A percentile compares a stretch with the other conserved stretches of the same genome.
These are phyloP conservation scores for Zaprionus lineosus DNA, from an alignment of 2,888 invertebrate species.

Conservation along the genomic window DNA sequence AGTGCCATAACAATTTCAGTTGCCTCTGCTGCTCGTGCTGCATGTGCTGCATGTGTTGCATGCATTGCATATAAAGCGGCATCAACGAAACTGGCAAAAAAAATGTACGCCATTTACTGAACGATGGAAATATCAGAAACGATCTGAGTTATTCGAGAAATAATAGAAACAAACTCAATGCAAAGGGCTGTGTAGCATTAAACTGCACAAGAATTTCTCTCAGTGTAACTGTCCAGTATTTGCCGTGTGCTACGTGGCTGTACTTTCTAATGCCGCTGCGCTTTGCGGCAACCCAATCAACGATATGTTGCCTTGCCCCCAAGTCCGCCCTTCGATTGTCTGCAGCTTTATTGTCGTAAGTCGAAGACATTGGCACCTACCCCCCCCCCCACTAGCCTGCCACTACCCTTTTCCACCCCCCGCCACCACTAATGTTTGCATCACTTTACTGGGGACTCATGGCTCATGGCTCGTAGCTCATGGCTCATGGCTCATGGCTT, in stretches of 20 bases:
- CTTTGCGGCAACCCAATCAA: constrained; percentile 63
- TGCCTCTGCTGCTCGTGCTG: constrained; percentile 9
- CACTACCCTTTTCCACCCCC: neutral
- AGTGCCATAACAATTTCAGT: constrained; percentile 44
- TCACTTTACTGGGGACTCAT: constrained; percentile 39
- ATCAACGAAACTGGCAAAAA: constrained; percentile 19
- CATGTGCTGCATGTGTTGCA: too few species aligned
- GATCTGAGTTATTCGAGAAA: too few species aligned
- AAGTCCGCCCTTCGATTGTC: constrained; percentile 1
- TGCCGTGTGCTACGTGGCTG: constrained; percentile 44
- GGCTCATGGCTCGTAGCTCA: constrained; percentile 35
- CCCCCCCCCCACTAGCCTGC: neutral
- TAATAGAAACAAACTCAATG: too few species aligned
- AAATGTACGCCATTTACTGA: too few species aligned
- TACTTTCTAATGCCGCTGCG: constrained; percentile 57
- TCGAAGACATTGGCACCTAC: constrained; percentile 30
- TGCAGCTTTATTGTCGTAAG: constrained; percentile 48
- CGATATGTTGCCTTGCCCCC: constrained; percentile 21
- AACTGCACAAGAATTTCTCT: too few species aligned
- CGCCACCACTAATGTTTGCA: constrained; percentile 30
- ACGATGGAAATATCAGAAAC: too few species aligned
- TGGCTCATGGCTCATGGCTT: constrained; percentile 35
- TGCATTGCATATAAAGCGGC: constrained; percentile 37
- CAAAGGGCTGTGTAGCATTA: too few species aligned
- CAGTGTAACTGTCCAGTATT: neutral